These are phyloP conservation scores for Hippocampus kuda DNA, from an alignment of 2,797 vertebrate species.

Conservation along the genomic window DNA sequence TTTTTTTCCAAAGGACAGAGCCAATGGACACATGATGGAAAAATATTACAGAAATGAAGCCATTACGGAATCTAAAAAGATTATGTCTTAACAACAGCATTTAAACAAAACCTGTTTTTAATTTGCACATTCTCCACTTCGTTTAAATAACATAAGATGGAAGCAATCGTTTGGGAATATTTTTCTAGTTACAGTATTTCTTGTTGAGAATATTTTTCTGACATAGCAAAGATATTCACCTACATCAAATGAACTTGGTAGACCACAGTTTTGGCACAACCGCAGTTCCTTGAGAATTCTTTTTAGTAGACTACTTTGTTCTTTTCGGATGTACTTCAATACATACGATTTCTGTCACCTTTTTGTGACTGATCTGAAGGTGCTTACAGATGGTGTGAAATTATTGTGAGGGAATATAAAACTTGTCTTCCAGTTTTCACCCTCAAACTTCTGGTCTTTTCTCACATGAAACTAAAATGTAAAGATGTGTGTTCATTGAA, in stretches of 20 bases:
- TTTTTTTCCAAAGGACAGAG: not conserved
- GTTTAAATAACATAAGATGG: not conserved
- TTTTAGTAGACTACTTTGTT: not conserved
- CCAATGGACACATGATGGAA: not conserved
- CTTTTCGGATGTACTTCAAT: not conserved
- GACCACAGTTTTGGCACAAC: not conserved
- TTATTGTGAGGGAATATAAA: constrained; percentile 14
- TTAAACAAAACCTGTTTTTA: not conserved
- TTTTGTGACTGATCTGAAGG: constrained; percentile 31
- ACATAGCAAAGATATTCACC: constrained; percentile 6
- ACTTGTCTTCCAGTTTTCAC: constrained; percentile 21
- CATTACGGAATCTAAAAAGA: not conserved
- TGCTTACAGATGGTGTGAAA: constrained; percentile 13
- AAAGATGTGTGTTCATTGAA: constrained; percentile 12
- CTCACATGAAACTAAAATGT: constrained; percentile 16
- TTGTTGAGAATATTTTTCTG: not conserved
- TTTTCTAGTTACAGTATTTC: not conserved
- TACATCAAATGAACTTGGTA: constrained; percentile 7
- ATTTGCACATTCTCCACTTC: not conserved
- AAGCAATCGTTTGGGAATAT: not conserved
- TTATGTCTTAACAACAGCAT: not conserved
- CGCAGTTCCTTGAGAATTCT: not conserved
- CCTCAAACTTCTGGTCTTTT: constrained; percentile 20
- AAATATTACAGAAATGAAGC: not conserved
- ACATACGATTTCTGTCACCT: constrained; percentile 24